Evolutionary conservation across 2,888 invertebrate species (phyloP), one percentile per base, ranked within the genome.

Genomic region (Polydrusus cervinus): DNA sequence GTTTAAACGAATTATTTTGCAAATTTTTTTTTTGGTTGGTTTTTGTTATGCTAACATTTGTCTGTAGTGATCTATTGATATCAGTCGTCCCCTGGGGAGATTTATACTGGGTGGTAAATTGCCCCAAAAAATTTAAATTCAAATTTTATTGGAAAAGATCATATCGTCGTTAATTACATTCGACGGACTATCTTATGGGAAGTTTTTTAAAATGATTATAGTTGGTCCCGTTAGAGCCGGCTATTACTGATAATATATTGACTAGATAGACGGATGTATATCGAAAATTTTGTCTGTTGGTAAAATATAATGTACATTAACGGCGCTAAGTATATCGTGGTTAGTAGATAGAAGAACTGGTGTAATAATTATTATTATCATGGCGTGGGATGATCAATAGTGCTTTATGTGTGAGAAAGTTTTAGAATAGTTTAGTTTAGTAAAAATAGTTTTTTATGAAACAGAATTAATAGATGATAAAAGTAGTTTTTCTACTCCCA

Each of bases 101-200:
- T 62, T 34, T 74, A 49, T 68, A 55, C 73, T 75, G 82, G 82
- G 82, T 82, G 82, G 82, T 83, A 83, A 84, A 83, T 83, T 80
- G 80, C 82, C 80, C 78, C 68, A 71, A 83, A 83, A 83, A 84
- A 82, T 83, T 83, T 80, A 82, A 85, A 84, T 85, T 82, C 80
- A 80, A 82, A 81, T 82, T 80, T 82, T 81, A 79, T 80, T 80
- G 80, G 80, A 78, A 64, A 71, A 82, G 85, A 85, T 85, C 79
- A 81, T 85, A 85, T 85, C 85, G 78, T 78, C 81, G 82, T 83
- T 85, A 85, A 85, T 85, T 84, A 83, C 83, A 80, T 80, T 82
- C 79, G 82, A 81, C 62, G 38, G 70, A 60, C 25, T 45, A 30
- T 10, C 8, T 25, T 34, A 71, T 38, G 62, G 18, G 57, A 61